These are phyloP conservation scores for Rhagologus leucostigma DNA, from an alignment of 2,113 vertebrate genomes.

Conservation along the genomic window DNA sequence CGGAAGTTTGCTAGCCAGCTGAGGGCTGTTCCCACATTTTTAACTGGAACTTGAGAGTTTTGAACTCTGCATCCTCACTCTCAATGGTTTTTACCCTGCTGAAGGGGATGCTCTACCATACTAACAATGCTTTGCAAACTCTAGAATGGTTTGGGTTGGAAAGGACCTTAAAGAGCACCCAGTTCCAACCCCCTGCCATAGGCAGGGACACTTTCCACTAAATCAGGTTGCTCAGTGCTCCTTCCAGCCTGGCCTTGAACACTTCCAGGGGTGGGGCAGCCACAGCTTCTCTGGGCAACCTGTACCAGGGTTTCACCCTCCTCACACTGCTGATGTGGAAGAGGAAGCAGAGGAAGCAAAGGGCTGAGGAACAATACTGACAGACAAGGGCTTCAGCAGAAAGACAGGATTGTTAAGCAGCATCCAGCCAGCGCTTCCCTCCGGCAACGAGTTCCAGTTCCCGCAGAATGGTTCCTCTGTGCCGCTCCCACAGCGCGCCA, in stretches of 20 bases:
- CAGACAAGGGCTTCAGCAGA: background rate
- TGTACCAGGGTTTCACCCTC: background rate
- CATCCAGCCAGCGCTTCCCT: background rate
- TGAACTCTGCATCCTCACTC: background rate
- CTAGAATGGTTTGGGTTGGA: background rate
- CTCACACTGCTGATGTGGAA: background rate
- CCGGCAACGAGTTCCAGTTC: background rate
- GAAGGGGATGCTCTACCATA: background rate
- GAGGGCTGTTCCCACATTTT: background rate
- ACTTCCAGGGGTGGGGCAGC: background rate
- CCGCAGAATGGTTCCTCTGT: background rate
- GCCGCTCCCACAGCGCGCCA: background rate
- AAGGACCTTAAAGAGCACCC: background rate
- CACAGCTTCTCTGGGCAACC: background rate
- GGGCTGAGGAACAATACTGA: background rate
- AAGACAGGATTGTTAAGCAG: background rate
- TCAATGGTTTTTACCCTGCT: background rate
- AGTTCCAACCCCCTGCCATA: background rate
- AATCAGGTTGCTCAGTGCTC: background rate
- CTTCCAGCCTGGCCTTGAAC: background rate
- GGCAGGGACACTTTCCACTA: background rate
- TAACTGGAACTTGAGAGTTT: background rate
- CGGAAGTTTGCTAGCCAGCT: background rate
- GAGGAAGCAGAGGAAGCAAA: background rate
- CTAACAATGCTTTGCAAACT: background rate